Evolutionary conservation across 2,797 vertebrate species (phyloP).

Genomic region (Sparus aurata): DNA sequence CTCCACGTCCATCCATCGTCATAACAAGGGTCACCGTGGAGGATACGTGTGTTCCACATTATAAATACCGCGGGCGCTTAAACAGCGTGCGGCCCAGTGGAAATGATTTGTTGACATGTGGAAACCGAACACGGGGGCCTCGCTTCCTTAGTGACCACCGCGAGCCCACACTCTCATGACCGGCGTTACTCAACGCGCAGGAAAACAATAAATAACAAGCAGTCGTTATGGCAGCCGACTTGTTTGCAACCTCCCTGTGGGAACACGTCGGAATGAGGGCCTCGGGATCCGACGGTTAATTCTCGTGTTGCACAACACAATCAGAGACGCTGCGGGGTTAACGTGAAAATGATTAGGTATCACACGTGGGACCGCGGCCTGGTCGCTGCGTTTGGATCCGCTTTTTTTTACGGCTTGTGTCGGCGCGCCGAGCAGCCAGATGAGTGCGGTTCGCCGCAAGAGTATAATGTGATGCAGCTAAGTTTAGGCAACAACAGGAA

Average conservation of each 20-base stretch:
- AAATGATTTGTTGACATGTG: constrained; percentile 69
- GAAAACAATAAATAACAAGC: constrained; percentile 63
- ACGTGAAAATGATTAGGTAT: constrained; percentile 55
- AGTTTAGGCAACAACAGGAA: constrained; percentile 50
- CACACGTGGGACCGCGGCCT: constrained; percentile 23
- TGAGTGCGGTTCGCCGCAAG: constrained; percentile 61
- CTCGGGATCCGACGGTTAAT: constrained; percentile 44
- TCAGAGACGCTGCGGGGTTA: constrained; percentile 29
- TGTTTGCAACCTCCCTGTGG: constrained; percentile 77
- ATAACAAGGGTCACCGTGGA: constrained; percentile 28
- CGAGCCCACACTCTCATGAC: constrained; percentile 64
- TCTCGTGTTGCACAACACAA: constrained; percentile 50
- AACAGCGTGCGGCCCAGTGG: constrained; percentile 49
- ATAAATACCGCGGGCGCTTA: constrained; percentile 54
- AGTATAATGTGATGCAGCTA: constrained; percentile 46
- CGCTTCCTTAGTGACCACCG: constrained; percentile 74
- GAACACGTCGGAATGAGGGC: constrained; percentile 52
- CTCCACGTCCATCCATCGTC: constrained; percentile 18
- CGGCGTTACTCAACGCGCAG: constrained; percentile 57
- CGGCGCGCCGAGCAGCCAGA: constrained; percentile 32
- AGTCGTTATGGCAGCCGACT: constrained; percentile 76
- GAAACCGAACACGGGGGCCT: constrained; percentile 53
- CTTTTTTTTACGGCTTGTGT: constrained; percentile 60
- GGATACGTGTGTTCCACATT: constrained; percentile 39
- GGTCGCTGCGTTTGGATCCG: constrained; percentile 33